Conservation (phyloP, 2,797 vertebrate genomes). For the Notolabrus celidotus region DNA sequence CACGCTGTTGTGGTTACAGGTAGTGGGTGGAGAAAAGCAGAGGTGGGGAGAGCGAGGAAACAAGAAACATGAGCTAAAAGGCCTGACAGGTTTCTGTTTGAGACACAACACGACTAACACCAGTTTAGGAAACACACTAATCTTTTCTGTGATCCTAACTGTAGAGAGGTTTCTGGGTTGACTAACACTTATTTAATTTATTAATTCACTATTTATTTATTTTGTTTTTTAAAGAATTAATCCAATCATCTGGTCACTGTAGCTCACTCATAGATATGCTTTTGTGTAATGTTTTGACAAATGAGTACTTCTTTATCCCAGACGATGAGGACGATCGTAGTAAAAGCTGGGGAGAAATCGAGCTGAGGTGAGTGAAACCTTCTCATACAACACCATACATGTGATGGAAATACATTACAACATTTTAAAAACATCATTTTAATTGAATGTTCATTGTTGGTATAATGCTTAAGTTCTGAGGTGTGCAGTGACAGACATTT, state of each 20-base stretch:
- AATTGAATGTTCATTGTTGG: too few species aligned
- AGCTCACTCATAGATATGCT: slow-evolving; percentile 40
- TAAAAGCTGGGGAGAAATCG: slow-evolving; percentile 77
- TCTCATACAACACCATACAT: too few species aligned
- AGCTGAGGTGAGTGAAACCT: slow-evolving; percentile 78
- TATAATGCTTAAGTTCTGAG: too few species aligned
- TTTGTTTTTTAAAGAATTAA: background rate
- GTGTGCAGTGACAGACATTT: background rate
- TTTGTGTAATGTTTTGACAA: slow-evolving; percentile 37
- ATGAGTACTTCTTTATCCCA: slow-evolving; percentile 68
- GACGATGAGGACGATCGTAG: slow-evolving; percentile 77
- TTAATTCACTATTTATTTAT: background rate
- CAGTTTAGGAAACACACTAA: slow-evolving; percentile 15
- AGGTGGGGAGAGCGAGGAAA: slow-evolving; percentile 37
- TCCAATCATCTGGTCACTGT: background rate
- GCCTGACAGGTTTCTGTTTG: background rate
- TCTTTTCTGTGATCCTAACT: slow-evolving; percentile 8
- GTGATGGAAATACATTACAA: too few species aligned
- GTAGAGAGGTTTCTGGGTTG: background rate
- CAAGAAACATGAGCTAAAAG: slow-evolving; percentile 35
- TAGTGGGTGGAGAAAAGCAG: slow-evolving; percentile 55
- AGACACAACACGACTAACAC: slow-evolving; percentile 27
- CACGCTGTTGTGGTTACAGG: slow-evolving; percentile 51
- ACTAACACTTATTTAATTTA: slow-evolving; percentile 2
- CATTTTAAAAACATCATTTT: too few species aligned